Evolutionary conservation across 2,888 invertebrate species (phyloP).

Genomic region (Acrobasis suavella): DNA sequence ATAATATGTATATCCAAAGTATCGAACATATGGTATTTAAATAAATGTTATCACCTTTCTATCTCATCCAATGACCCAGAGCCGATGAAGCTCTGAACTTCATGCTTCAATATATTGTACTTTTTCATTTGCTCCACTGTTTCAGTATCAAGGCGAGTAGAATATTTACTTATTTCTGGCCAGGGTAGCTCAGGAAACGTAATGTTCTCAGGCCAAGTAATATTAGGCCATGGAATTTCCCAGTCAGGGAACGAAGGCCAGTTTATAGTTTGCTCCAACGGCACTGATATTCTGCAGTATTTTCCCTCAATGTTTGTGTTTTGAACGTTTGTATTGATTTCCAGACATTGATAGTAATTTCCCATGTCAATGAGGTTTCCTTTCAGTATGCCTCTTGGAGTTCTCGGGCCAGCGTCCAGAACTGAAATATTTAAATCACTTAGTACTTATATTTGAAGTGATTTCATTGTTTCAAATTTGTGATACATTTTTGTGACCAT

Average conservation of each 20-base stretch:
- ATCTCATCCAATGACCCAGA: background rate
- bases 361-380: constrained; percentile 55
- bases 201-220: constrained; percentile 29
- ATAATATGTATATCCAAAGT: no score
- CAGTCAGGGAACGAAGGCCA: constrained; percentile 9
- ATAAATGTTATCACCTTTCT: background rate
- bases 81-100: background rate
- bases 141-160: background rate
- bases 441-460: no score
- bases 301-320: constrained; percentile 54
- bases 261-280: constrained; percentile 42
- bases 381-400: constrained; percentile 52
- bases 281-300: constrained; percentile 56
- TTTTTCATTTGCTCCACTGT: constrained; percentile 1
- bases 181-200: constrained; percentile 36
- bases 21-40: no score
- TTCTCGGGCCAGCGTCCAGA: constrained; percentile 54
- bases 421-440: constrained; percentile 41
- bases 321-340: constrained; percentile 42
- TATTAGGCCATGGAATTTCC: constrained; percentile 26
- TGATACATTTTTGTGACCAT: no score
- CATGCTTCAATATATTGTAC: background rate
- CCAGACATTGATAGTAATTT: constrained; percentile 57
- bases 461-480: no score
- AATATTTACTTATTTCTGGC: constrained; percentile 2